phyloP scores from a whole-genome alignment of 2,888 invertebrate species.

The Archips xylosteana region DNA sequence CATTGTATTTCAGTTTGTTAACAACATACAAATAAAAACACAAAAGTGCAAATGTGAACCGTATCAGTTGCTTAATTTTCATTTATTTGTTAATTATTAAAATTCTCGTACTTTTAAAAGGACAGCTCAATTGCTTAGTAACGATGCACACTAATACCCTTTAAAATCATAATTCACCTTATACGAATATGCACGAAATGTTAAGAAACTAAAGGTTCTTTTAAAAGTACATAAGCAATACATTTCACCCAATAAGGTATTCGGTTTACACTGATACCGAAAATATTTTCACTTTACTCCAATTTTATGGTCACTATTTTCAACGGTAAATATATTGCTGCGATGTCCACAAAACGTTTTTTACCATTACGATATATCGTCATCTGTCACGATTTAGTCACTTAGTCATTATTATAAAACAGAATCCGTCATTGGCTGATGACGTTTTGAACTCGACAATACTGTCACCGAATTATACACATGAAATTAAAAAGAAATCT shows the following conservation, averaged over 20 bases:
- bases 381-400: conserved; percentile 14
- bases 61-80: background rate
- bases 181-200: background rate
- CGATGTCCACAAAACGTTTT: conserved; percentile 12
- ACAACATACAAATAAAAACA: background rate
- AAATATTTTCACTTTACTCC: background rate
- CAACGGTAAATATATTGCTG: background rate
- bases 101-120: background rate
- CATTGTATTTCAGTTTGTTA: background rate
- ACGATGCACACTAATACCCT: background rate
- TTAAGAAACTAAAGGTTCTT: background rate
- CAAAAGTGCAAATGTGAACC: background rate
- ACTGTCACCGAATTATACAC: conserved; percentile 44
- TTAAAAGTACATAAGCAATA: background rate
- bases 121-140: background rate
- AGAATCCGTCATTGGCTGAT: background rate
- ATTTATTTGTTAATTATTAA: background rate
- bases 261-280: background rate
- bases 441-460: conserved; percentile 22
- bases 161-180: background rate
- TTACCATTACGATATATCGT: background rate
- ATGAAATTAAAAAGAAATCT: conserved; percentile 49
- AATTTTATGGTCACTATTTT: background rate
- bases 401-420: conserved; percentile 10
- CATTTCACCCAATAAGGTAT: background rate